phyloP scores from a whole-genome alignment of 2,888 invertebrate species.

The Dolomedes plantarius region DNA sequence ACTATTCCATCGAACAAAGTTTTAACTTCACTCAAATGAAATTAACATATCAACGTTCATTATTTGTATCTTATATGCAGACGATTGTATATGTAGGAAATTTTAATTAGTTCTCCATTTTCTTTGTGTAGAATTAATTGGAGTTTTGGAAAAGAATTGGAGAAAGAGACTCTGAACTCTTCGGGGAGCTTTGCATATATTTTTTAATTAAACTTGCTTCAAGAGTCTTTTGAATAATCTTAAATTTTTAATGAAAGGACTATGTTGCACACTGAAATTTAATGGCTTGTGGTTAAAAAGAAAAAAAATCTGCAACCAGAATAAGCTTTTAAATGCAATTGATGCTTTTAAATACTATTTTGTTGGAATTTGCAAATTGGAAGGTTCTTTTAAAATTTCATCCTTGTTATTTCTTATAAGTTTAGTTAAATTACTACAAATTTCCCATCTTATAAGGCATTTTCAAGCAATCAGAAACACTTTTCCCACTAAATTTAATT shows the following conservation, averaged over 20 bases:
- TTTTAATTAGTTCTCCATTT: constrained; percentile 15
- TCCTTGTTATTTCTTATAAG: too few species aligned
- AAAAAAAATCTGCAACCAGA: not conserved
- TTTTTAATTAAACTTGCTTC: not conserved
- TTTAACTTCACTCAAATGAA: not conserved
- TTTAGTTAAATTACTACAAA: too few species aligned
- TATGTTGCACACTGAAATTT: not conserved
- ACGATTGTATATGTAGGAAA: not conserved
- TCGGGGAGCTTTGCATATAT: not conserved
- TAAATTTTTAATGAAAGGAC: not conserved
- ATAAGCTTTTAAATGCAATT: not conserved
- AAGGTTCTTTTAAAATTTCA: too few species aligned
- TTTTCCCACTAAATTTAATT: too few species aligned
- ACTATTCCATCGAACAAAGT: not conserved
- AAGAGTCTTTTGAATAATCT: not conserved
- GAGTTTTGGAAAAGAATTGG: not conserved
- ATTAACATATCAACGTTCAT: not conserved
- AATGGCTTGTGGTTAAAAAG: not conserved
- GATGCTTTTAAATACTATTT: too few species aligned
- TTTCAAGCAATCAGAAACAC: too few species aligned
- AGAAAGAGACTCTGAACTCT: not conserved
- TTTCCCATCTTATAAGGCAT: too few species aligned
- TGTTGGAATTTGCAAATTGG: too few species aligned
- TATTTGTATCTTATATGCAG: not conserved
- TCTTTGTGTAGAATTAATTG: constrained; percentile 15